Base-by-base conservation (phyloP, 2,113 vertebrate genomes). In the Silurus asotus region DNA sequence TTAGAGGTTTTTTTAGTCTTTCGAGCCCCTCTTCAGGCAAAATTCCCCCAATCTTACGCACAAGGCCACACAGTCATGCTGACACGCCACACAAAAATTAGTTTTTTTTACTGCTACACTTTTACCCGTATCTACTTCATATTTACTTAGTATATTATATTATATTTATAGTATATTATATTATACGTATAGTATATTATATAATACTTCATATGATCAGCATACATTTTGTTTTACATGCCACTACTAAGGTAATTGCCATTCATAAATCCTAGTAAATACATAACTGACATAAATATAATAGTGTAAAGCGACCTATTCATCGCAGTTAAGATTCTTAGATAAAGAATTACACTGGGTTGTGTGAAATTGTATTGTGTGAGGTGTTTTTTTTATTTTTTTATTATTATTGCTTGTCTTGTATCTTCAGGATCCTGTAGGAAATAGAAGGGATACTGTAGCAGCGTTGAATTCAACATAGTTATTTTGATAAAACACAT, bases 1-100 rank as follows among this genome's bases (percentile, higher is more conserved):
- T 37, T 81, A 76, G 61, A 86, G 84, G 25, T 8, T 89, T 88
- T 87, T 77, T 77, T 11, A 55, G 82, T 77, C 74, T 88, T 72
- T 75, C 28, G 14, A 75, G 78, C 74, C 74, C 78, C 79, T 84
- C 55, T 58, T 59, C 25, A 1, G 28, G 51, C 70, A 81, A 28
- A 48, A 62, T 69, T 72, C 48, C 83, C 76, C 84, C 64, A 55
- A 19, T 81, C 55, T 69, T 64, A 53, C 82, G 51, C 62, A 84
- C 51, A 23, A 81, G 70, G 79, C 83, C 77, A 88, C 59, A 84
- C 72, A 81, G 56, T 81, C 86, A 80, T 67, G 19, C 81, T 67
- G 84, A 87, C 45, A 87, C 48, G 56, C 81, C 82, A 62, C 55
- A 64, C 37, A 51, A 48, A 37, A 37, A 62, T 75, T 51, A 55